Conservation (phyloP, 2,113 vertebrate species). For the Elephantulus edwardii region DNA sequence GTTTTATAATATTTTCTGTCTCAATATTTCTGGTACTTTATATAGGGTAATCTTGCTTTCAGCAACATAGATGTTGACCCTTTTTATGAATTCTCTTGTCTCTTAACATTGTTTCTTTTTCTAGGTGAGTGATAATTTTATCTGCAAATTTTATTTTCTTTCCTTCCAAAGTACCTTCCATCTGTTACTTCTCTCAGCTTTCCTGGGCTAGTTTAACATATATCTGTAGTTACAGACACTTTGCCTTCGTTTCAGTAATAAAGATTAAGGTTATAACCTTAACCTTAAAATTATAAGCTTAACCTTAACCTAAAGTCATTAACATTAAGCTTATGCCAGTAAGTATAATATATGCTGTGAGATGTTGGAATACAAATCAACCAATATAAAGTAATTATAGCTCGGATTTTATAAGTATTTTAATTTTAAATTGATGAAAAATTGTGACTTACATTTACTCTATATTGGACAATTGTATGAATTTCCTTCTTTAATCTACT, state of each 20-base stretch:
- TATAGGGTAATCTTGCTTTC: neutral
- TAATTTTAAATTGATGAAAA: conserved; percentile 8
- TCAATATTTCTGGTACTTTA: neutral
- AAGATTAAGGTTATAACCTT: no score
- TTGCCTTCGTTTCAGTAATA: neutral
- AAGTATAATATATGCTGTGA: conserved; percentile 10
- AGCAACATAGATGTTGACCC: neutral
- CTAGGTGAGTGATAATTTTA: neutral
- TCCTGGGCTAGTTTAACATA: conserved; percentile 18
- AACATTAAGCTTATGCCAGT: neutral
- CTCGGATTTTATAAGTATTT: neutral
- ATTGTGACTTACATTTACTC: conserved; percentile 13
- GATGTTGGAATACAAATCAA: conserved; percentile 2
- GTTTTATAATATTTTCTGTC: neutral
- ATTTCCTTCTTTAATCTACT: neutral
- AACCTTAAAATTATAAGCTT: no score
- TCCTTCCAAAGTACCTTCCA: neutral
- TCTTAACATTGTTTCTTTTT: neutral
- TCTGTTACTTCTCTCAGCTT: neutral
- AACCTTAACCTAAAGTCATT: neutral
- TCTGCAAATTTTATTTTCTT: neutral
- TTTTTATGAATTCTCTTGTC: neutral
- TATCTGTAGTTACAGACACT: neutral
- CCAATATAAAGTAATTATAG: neutral
- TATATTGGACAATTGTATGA: neutral